phyloP scores from a whole-genome alignment of 2,113 vertebrate genomes.

The Vimba vimba region DNA sequence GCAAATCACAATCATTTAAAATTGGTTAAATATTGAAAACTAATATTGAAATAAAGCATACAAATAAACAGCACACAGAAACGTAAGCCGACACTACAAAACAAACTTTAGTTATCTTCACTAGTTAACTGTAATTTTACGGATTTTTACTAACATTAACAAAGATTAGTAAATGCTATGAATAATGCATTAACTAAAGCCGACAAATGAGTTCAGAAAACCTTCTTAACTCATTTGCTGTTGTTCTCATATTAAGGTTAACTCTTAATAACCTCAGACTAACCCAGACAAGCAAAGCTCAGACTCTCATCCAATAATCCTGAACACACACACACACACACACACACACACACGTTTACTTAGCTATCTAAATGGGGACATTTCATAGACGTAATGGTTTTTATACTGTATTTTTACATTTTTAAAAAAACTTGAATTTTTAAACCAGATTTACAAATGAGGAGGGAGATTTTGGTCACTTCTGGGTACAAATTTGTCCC shows the following conservation, averaged over 20 bases:
- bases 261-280: constrained; percentile 82
- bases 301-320: constrained; percentile 48
- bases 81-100: background rate
- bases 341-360: no score
- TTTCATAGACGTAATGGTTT: no score
- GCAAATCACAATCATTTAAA: background rate
- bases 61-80: background rate
- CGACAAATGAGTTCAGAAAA: background rate
- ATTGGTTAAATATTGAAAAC: background rate
- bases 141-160: background rate
- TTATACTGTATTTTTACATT: no score
- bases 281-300: constrained; percentile 56
- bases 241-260: constrained; percentile 80
- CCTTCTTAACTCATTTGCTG: background rate
- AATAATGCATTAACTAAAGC: background rate
- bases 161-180: background rate
- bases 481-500: no score
- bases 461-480: no score
- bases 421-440: no score
- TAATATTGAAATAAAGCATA: background rate
- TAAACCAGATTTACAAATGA: no score
- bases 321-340: background rate
- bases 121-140: background rate
- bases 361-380: no score
- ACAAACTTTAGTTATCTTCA: background rate